Percentiles rank a stretch among this genome's conserved stretches.
These are phyloP conservation scores for Kryptolebias ocellatus DNA, from an alignment of 2,797 vertebrate genomes.

Conservation along the genomic window DNA sequence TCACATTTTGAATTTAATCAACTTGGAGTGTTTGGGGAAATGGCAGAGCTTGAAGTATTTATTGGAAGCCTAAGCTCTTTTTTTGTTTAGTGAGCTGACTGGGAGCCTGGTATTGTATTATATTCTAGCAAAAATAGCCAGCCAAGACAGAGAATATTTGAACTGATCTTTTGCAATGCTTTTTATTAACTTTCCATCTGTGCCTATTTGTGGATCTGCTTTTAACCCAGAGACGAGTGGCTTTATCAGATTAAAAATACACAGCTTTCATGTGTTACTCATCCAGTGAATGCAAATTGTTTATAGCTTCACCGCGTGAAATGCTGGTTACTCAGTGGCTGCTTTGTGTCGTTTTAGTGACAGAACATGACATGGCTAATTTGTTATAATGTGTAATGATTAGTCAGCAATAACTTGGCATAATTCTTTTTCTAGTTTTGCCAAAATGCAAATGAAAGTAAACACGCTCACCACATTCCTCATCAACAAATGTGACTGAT, in stretches of 20 bases:
- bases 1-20: neutral
- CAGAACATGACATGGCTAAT: neutral
- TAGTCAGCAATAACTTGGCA: neutral
- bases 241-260: constrained; percentile 15
- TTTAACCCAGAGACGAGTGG: constrained; percentile 18
- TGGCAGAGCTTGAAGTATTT: neutral
- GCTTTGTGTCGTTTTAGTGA: neutral
- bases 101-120: neutral
- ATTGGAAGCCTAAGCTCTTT: neutral
- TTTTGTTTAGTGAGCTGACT: neutral
- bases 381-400: constrained; percentile 1
- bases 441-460: constrained; percentile 3
- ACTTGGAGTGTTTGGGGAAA: neutral
- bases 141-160: constrained; percentile 15
- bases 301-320: constrained; percentile 15
- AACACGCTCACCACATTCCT: neutral
- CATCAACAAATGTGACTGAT: neutral
- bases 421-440: neutral
- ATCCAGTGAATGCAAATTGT: constrained; percentile 21
- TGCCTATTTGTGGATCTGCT: constrained; percentile 39
- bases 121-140: constrained; percentile 3
- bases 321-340: constrained; percentile 10
- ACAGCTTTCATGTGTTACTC: constrained; percentile 4
- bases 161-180: constrained; percentile 7
- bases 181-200: constrained; percentile 9